These are phyloP conservation scores for Parazoanthus atlanticus DNA, from an alignment of 92 coral and sea anemone genomes.

Conservation along the genomic window DNA sequence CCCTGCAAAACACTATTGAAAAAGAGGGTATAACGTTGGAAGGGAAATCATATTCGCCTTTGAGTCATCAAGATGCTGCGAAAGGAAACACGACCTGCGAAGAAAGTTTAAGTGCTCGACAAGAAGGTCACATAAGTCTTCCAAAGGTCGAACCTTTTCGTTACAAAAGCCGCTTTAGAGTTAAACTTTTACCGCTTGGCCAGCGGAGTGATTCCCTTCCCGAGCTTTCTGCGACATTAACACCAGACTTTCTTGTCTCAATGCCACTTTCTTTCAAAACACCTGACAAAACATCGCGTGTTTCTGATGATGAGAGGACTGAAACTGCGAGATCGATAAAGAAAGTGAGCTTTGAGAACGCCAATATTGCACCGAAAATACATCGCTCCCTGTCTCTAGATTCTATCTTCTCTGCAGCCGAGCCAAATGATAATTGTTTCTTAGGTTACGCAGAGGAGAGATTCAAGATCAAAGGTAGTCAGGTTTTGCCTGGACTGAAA, in stretches of 20 bases:
- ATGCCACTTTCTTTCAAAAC: constrained; percentile 38
- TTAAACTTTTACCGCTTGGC: constrained; percentile 58
- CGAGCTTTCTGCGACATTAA: constrained; percentile 18
- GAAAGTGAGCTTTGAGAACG: neutral
- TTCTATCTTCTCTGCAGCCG: constrained; percentile 25
- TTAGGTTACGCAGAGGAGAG: constrained; percentile 9
- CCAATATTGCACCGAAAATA: neutral
- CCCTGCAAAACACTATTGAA: neutral
- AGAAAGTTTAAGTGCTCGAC: neutral
- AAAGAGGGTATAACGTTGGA: neutral
- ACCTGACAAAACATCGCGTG: neutral
- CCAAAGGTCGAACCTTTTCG: constrained; percentile 24
- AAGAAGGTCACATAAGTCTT: neutral
- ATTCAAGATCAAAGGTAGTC: constrained; percentile 31
- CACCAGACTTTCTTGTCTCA: constrained; percentile 26
- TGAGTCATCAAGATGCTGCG: neutral
- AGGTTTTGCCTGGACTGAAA: constrained; percentile 45
- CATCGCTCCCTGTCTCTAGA: constrained; percentile 55
- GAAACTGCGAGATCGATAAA: neutral
- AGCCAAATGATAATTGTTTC: constrained; percentile 12
- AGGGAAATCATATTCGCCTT: constrained; percentile 12
- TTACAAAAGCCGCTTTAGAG: constrained; percentile 65
- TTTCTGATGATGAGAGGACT: neutral
- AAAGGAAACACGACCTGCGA: neutral
- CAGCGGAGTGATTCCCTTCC: constrained; percentile 58